Evolutionary conservation across 2,888 invertebrate genomes (phyloP), one percentile per base, ranked within the genome.

Genomic region (Hydropsyche betteni): DNA sequence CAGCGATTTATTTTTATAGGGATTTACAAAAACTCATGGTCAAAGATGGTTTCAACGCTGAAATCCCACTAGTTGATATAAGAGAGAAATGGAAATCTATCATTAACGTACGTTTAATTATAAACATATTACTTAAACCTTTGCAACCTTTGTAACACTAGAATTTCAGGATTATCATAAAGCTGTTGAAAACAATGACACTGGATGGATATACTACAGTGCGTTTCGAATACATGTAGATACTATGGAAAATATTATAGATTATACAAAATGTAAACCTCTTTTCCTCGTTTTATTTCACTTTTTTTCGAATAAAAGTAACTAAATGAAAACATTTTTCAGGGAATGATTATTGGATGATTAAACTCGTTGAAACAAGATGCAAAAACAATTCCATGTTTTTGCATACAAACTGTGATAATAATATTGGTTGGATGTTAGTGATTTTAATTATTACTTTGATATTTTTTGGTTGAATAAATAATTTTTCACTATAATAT

Each of bases 341-440:
- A 88, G 88, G 88, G 88, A 84, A 81, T 81, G 84, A 86, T 80
- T 84, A 86, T 77, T 87, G 87, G 87, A 82, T 87, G 76, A 80
- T 85, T 14, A 86, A 85, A 80, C 82, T 88, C 75, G 85, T 87
- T 16, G 69, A 78, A 68, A 36, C 75, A 85, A 79, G 77, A 74
- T 69, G 61, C 38, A 33, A 77, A 53, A 68, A 76, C 69, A 75
- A 77, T 53, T 12, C 44, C 8, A 53, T 69, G 10, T 77, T 78
- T 36, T 55, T 34, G 51, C 44, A 44, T 44, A 50, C 44, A 36
- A 50, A 82, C 84, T 6, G 86, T 83, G 80, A 82, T 82, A 68
- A 80, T 82, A 75, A 84, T 84, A 85, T 86, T 78, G 80, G 81
- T 82, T 88, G 87, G 88, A 85, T 84, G 88, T 87, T 83, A 82